Base-by-base conservation (phyloP, 2,113 vertebrate genomes). In the Crypturellus undulatus region DNA sequence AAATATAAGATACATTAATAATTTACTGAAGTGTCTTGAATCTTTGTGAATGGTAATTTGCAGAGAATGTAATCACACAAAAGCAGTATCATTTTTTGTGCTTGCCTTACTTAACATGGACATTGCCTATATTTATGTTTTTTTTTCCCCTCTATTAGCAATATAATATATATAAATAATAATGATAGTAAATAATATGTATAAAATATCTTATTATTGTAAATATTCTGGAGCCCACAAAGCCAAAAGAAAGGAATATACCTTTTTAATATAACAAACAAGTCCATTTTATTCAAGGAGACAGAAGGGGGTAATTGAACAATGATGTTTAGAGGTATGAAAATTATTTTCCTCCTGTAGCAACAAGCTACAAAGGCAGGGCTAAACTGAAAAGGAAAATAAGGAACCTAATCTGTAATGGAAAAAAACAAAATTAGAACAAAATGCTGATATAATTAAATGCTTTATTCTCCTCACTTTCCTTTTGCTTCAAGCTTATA, bases 1-100 rank as follows among this genome's bases (percentile, higher is more conserved):
- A 96, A 69, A 92, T 63, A 75, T 89, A 96, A 92, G 38, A 22
- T 47, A 64, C 17, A 83, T 97, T 87, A 97, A 96, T 97, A 97
- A 96, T 97, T 94, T 95, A 98, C 79, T 83, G 64, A 93, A 92
- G 63, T 84, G 36, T 73, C 40, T 51, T 75, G 58, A 77, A 67
- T 32, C 12, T 21, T 76, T 2, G 0, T 65, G 58, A 95, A 96
- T 87, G 36, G 54, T 14, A n/a, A 82, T 96, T 69, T 79, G 52
- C 42, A 69, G 52, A 71, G 24, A 84, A 70, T 75, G 68, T 78
- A 63, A 83, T 84, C 6, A 58, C 34, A 94, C 7, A 95, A 79
- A 97, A 93, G 38, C 42, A 81, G 67, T 71, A 28, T 60, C 24
- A 4, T 71, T 81, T 95, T 95, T 96, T 38, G 19, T 17, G 5